phyloP scores from a whole-genome alignment of 2,797 vertebrate genomes.

The Sphenopsis melanotis region DNA sequence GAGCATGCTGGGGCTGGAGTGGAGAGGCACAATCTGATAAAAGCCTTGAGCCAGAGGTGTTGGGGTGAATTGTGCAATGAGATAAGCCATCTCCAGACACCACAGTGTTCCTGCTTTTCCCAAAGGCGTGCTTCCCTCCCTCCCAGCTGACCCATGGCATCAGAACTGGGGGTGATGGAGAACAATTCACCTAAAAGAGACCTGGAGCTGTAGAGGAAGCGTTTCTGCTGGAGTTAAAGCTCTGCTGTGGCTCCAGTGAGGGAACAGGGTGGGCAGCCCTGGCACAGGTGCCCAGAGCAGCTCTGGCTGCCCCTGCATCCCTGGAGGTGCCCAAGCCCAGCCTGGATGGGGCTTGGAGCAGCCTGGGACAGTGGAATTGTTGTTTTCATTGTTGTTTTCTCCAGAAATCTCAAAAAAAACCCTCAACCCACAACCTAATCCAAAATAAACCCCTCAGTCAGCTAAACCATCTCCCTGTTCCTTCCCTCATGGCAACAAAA shows the following conservation, averaged over 20 bases:
- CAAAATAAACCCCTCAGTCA: not conserved
- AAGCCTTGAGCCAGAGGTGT: not conserved
- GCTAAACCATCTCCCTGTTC: not conserved
- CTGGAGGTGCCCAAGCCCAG: not conserved
- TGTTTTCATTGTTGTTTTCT: not conserved
- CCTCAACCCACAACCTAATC: not conserved
- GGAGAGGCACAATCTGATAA: slow-evolving; percentile 28
- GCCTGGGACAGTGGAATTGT: not conserved
- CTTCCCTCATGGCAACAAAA: not conserved
- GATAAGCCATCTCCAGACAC: slow-evolving; percentile 3
- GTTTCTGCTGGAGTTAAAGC: not conserved
- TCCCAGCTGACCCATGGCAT: not conserved
- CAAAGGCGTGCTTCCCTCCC: not conserved
- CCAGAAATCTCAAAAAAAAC: not conserved
- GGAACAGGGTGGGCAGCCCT: not conserved
- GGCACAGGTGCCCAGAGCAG: not conserved
- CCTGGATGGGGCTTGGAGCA: not conserved
- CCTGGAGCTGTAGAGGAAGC: not conserved
- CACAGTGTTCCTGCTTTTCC: not conserved
- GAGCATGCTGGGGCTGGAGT: not conserved
- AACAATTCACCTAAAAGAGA: not conserved
- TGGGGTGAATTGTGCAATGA: slow-evolving; percentile 26
- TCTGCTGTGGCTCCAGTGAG: not conserved
- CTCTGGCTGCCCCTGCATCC: not conserved
- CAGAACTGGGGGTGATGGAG: not conserved